Evolutionary conservation across 1,140 invertebrate species (phyloP).

Genomic region (Drosophila insularis): DNA sequence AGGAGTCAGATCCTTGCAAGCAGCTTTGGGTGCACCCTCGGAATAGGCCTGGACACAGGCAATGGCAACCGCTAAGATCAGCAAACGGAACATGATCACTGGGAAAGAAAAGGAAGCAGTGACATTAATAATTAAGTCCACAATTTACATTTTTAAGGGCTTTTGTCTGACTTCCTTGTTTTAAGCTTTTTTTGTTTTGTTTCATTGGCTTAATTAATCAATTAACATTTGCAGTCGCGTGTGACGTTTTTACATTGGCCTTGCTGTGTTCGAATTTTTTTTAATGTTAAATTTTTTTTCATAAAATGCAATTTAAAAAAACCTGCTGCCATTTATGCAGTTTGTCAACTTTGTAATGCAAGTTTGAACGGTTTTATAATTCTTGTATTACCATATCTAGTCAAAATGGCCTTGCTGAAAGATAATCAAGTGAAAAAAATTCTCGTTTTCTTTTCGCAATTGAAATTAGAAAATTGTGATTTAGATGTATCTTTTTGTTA

Average conservation of each 20-base stretch:
- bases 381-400: slow-evolving; percentile 20
- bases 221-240: slow-evolving; percentile 65
- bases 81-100: slow-evolving; percentile 66
- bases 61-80: slow-evolving; percentile 50
- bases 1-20: slow-evolving; percentile 69
- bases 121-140: background rate
- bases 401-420: background rate
- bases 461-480: background rate
- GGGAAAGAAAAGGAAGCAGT: background rate
- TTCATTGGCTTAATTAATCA: slow-evolving; percentile 58
- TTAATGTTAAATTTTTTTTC: slow-evolving; percentile 22
- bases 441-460: background rate
- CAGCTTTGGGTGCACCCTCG: slow-evolving; percentile 59
- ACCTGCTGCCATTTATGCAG: slow-evolving; percentile 39
- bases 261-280: slow-evolving; percentile 43
- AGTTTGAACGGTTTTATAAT: slow-evolving; percentile 17
- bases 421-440: background rate
- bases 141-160: slow-evolving; percentile 2
- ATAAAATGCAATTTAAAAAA: slow-evolving; percentile 42
- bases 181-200: background rate
- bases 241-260: slow-evolving; percentile 42
- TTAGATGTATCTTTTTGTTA: too few relatives aligned
- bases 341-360: slow-evolving; percentile 49
- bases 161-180: slow-evolving; percentile 15
- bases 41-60: slow-evolving; percentile 59